Evolutionary conservation across 2,797 vertebrate genomes (phyloP).

Genomic region (Mus spretus): DNA sequence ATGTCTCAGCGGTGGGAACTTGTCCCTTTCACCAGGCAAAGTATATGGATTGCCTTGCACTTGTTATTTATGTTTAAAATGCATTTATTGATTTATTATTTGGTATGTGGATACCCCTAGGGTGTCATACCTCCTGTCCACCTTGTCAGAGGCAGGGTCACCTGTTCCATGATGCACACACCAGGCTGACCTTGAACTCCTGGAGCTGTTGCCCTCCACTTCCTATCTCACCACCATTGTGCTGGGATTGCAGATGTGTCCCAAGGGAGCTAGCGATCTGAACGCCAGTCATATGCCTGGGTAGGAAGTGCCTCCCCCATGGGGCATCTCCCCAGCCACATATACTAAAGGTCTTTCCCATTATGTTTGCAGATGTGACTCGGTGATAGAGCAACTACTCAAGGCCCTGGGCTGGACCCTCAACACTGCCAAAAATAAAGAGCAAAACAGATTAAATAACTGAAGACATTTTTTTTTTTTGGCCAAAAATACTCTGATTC

Average conservation of each 20-base stretch:
- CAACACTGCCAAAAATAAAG: not conserved
- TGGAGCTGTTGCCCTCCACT: too few species aligned
- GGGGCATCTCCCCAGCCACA: not conserved
- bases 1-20: not conserved
- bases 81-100: not conserved
- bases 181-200: not conserved
- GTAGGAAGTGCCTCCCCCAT: too few species aligned
- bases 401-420: not conserved
- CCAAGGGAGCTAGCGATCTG: too few species aligned
- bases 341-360: not conserved
- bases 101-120: not conserved
- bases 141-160: not conserved
- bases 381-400: not conserved
- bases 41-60: not conserved
- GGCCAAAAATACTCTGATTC: not conserved
- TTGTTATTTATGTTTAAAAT: not conserved
- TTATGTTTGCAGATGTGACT: not conserved
- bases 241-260: not conserved
- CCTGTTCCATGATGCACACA: not conserved
- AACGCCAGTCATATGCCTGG: not conserved
- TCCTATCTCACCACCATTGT: not conserved
- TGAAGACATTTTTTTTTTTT: not conserved
- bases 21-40: not conserved
- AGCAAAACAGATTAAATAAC: slow-evolving; percentile 9
- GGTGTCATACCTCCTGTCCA: not conserved